Conservation (phyloP, 2,888 invertebrate species). For the Baronia brevicornis region DNA sequence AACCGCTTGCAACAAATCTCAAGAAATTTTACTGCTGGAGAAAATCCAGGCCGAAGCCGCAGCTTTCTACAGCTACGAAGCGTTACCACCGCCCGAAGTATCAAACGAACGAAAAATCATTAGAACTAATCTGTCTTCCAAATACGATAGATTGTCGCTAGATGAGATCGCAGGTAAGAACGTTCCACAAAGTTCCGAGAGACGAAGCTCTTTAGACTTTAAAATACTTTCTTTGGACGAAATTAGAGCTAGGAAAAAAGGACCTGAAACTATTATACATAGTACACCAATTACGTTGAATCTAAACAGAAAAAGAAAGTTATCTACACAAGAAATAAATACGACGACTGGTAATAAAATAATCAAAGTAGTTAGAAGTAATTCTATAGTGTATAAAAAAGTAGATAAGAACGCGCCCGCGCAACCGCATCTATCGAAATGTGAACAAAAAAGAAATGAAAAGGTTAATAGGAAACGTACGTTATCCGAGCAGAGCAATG, state of each 20-base stretch:
- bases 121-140: conserved; percentile 39
- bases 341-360: conserved; percentile 62
- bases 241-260: conserved; percentile 58
- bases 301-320: conserved; percentile 52
- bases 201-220: conserved; percentile 50
- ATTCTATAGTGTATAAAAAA: conserved; percentile 64
- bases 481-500: conserved; percentile 54
- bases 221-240: conserved; percentile 71
- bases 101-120: conserved; percentile 41
- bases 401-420: conserved; percentile 38
- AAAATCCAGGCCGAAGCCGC: conserved; percentile 82
- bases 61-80: conserved; percentile 81
- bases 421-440: conserved; percentile 29
- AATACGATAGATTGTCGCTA: conserved; percentile 67
- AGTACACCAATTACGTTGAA: conserved; percentile 49
- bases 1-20: conserved; percentile 73
- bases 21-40: conserved; percentile 81
- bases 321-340: conserved; percentile 58
- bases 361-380: conserved; percentile 62
- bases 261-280: conserved; percentile 29
- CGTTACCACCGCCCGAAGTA: conserved; percentile 33
- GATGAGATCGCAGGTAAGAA: conserved; percentile 66
- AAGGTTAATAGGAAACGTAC: conserved; percentile 50
- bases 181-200: conserved; percentile 30
- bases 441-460: conserved; percentile 36